A percentile compares a stretch with the other conserved stretches of the same genome.
phyloP scores from a whole-genome alignment of 2,888 invertebrate species.

The Sphaerophoria rueppellii region DNA sequence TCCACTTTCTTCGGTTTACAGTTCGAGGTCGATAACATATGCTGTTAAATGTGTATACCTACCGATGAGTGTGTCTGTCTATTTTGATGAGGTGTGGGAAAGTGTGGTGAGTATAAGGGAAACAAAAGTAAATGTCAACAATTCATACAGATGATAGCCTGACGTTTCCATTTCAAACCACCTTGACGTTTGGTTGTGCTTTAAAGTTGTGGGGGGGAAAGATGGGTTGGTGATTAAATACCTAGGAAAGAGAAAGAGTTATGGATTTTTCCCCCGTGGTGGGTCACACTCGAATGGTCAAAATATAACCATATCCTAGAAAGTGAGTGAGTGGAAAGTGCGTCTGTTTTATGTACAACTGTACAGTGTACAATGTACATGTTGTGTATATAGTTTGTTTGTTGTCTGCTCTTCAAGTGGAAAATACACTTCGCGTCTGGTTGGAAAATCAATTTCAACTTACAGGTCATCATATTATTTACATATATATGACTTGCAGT shows the following conservation, averaged over 20 bases:
- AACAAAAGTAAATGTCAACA: conserved; percentile 62
- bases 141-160: conserved; percentile 21
- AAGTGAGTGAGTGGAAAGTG: conserved; percentile 44
- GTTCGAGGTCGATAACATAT: conserved; percentile 66
- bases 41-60: conserved; percentile 24
- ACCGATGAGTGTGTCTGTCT: neutral
- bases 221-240: conserved; percentile 2
- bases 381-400: neutral
- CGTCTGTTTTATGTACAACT: neutral
- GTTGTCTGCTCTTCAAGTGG: neutral
- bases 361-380: neutral
- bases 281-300: neutral
- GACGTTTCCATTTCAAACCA: conserved; percentile 46
- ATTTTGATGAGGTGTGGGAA: conserved; percentile 22
- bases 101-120: conserved; percentile 35
- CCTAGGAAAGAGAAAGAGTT: neutral
- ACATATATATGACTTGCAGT: neutral
- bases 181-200: conserved; percentile 19
- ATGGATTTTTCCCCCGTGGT: neutral
- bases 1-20: conserved; percentile 32
- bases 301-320: conserved; percentile 23
- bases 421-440: conserved; percentile 43
- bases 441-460: conserved; percentile 46
- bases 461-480: conserved; percentile 23
- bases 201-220: neutral